A percentile compares a stretch with the other conserved stretches of the same genome.
These are phyloP conservation scores for Lycocorax pyrrhopterus DNA, from an alignment of 2,113 vertebrate species.

Conservation along the genomic window DNA sequence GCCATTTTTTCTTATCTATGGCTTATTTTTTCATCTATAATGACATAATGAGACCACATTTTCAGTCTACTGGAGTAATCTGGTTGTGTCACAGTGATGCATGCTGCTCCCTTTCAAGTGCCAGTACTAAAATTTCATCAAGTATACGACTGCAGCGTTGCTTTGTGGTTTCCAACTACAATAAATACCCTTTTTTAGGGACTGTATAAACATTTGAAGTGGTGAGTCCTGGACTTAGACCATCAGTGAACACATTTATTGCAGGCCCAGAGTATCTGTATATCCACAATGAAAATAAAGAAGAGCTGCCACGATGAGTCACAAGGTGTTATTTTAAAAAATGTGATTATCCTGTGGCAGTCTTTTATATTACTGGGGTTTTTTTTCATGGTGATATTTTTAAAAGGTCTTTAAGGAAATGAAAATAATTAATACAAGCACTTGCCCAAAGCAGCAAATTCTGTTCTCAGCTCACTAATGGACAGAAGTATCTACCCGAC, in stretches of 20 bases:
- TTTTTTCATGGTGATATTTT: neutral
- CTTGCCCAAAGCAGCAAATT: neutral
- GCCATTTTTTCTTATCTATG: neutral
- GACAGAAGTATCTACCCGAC: neutral
- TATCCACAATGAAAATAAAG: neutral
- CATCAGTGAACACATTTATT: neutral
- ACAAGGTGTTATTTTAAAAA: conserved; percentile 1
- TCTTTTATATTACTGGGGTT: neutral
- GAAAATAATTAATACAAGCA: neutral
- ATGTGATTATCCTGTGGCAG: neutral
- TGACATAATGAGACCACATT: neutral
- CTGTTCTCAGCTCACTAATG: neutral
- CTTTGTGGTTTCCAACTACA: neutral
- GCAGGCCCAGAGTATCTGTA: neutral
- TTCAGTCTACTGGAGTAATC: neutral
- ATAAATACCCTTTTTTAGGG: neutral
- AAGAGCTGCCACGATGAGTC: neutral
- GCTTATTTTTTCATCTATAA: neutral
- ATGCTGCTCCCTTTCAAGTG: neutral
- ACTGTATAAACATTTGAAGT: neutral
- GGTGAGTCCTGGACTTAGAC: neutral
- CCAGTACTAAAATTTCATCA: neutral
- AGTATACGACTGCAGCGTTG: neutral
- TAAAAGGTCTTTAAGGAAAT: neutral
- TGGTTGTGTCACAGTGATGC: neutral